Percentiles rank a stretch among this genome's conserved stretches.
Evolutionary conservation across 2,113 vertebrate genomes (phyloP).

Genomic region (Upupa epops): DNA sequence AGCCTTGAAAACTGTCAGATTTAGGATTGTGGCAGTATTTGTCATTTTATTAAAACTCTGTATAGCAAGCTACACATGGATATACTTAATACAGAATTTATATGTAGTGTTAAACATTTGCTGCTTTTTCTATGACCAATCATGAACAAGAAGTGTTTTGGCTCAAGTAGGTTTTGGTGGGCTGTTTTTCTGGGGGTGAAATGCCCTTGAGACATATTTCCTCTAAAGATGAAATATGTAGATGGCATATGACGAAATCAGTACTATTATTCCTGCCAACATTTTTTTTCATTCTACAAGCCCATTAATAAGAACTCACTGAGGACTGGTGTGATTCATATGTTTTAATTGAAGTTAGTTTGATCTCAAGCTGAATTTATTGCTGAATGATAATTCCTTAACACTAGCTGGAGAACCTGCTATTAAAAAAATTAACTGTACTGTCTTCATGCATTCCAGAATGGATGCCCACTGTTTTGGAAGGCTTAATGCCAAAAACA

Average conservation of each 20-base stretch:
- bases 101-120: not conserved
- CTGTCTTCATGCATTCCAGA: constrained; percentile 33
- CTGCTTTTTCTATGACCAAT: constrained; percentile 8
- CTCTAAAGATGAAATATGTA: constrained; percentile 22
- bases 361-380: constrained; percentile 36
- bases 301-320: not conserved
- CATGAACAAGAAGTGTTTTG: not conserved
- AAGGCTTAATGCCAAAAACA: constrained; percentile 39
- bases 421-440: constrained; percentile 4
- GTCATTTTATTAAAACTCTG: not conserved
- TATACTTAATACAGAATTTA: not conserved
- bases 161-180: not conserved
- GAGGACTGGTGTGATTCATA: constrained; percentile 1
- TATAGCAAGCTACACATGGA: not conserved
- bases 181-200: not conserved
- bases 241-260: constrained; percentile 53
- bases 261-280: constrained; percentile 32
- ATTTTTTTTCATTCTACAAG: not conserved
- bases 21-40: not conserved
- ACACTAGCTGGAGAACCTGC: constrained; percentile 10
- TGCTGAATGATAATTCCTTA: constrained; percentile 32
- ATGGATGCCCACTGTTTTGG: constrained; percentile 38
- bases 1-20: not conserved
- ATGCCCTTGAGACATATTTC: not conserved
- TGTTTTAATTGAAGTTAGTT: constrained; percentile 63